Conservation (phyloP, 2,888 invertebrate species). For the Agrilus mali region DNA sequence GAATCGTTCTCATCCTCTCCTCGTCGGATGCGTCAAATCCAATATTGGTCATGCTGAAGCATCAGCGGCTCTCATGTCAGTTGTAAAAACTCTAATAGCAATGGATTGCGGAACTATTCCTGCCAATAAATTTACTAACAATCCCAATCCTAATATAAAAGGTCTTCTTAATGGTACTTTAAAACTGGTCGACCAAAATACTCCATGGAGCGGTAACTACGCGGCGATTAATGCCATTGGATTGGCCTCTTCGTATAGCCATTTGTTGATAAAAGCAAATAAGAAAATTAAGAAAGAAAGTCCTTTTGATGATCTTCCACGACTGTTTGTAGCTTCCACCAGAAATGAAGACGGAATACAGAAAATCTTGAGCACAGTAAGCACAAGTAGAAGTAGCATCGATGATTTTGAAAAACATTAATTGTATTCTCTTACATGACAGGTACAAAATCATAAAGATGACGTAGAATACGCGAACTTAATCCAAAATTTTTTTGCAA, state of each 20-base stretch:
- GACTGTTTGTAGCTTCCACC: constrained; percentile 66
- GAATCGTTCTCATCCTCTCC: constrained; percentile 60
- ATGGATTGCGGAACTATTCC: constrained; percentile 86
- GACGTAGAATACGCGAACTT: constrained; percentile 40
- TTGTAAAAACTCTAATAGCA: constrained; percentile 82
- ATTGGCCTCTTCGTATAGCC: constrained; percentile 93
- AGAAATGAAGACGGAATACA: constrained; percentile 72
- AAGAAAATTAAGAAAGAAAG: constrained; percentile 50
- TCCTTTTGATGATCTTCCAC: constrained; percentile 43
- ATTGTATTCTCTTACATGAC: constrained; percentile 5
- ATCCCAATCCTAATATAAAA: constrained; percentile 80
- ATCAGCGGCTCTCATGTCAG: constrained; percentile 71
- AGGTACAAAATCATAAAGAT: constrained; percentile 40
- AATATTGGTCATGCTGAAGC: constrained; percentile 98
- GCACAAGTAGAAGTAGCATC: constrained; percentile 3
- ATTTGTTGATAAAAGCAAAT: constrained; percentile 70
- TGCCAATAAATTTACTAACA: constrained; percentile 73
- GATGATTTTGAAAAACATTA: not conserved
- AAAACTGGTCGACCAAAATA: constrained; percentile 67
- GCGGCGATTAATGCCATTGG: constrained; percentile 93
- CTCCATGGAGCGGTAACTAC: constrained; percentile 73
- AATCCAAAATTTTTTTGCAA: constrained; percentile 36
- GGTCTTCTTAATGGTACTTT: constrained; percentile 68
- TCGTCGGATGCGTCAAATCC: constrained; percentile 91
- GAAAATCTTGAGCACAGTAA: constrained; percentile 42